Conservation (phyloP, 2,888 invertebrate genomes). For the Nudaria mundana region DNA sequence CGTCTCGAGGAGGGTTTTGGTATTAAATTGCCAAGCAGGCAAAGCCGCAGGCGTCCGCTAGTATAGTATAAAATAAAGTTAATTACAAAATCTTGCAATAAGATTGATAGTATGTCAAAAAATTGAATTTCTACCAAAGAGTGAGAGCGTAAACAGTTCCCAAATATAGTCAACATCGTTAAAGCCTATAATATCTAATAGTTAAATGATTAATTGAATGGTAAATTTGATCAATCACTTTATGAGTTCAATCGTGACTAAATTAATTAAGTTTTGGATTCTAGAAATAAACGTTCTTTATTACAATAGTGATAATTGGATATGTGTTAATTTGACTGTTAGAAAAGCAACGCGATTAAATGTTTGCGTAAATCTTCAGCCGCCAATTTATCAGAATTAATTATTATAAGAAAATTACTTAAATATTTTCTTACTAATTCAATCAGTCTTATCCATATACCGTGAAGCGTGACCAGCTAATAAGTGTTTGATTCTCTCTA, state of each 20-base stretch:
- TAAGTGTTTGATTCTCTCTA: too few relatives aligned
- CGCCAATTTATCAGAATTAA: too few relatives aligned
- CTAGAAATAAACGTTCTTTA: conserved; percentile 14
- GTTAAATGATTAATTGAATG: conserved; percentile 27
- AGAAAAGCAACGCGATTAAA: too few relatives aligned
- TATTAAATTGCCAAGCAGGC: too few relatives aligned
- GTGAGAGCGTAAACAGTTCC: conserved; percentile 2
- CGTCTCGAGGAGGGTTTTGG: neutral
- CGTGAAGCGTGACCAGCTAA: too few relatives aligned
- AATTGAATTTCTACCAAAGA: neutral
- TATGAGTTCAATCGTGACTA: conserved; percentile 26
- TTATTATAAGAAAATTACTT: too few relatives aligned
- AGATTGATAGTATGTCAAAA: neutral
- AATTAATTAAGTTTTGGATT: conserved; percentile 32
- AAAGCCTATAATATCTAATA: conserved; percentile 10
- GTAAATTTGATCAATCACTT: conserved; percentile 28
- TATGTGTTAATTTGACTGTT: conserved; percentile 6
- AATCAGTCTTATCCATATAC: too few relatives aligned
- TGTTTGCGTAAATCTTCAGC: too few relatives aligned
- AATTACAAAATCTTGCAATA: too few relatives aligned
- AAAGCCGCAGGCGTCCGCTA: too few relatives aligned
- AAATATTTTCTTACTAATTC: too few relatives aligned
- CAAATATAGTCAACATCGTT: conserved; percentile 7
- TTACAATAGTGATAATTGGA: conserved; percentile 18
- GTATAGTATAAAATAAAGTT: too few relatives aligned